Conservation (phyloP, 2,113 vertebrate genomes). For the Phalacrocorax pelagicus region DNA sequence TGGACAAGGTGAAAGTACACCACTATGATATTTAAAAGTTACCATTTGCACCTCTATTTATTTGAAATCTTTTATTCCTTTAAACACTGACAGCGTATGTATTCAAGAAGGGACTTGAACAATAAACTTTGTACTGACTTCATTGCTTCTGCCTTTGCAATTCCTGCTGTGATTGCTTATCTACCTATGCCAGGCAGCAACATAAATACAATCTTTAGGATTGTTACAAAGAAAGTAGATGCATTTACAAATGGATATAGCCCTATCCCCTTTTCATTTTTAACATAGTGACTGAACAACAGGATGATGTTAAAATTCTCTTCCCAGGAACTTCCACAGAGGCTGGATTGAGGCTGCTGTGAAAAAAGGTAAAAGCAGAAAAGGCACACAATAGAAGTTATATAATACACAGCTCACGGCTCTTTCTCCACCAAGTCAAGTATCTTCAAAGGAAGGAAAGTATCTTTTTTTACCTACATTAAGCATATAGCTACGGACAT, state of each 20-base stretch:
- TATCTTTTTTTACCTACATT: not conserved
- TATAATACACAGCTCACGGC: not conserved
- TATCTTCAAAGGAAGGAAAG: not conserved
- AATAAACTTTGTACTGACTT: constrained; percentile 39
- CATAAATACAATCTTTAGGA: not conserved
- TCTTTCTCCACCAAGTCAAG: not conserved
- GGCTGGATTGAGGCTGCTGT: not conserved
- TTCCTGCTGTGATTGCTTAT: not conserved
- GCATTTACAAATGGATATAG: constrained; percentile 5
- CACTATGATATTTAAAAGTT: constrained; percentile 20
- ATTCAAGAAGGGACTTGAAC: constrained; percentile 14
- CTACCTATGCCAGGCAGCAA: not conserved
- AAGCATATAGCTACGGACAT: not conserved
- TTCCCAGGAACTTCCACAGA: not conserved
- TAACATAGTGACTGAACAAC: not conserved
- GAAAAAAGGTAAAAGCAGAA: not conserved
- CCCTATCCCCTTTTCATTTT: not conserved
- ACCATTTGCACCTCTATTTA: constrained; percentile 9
- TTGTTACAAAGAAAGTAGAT: constrained; percentile 19
- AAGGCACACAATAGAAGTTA: not conserved
- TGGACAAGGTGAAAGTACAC: constrained; percentile 4
- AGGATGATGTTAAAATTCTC: not conserved
- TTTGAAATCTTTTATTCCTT: constrained; percentile 27
- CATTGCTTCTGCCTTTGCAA: constrained; percentile 9
- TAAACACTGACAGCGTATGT: not conserved